Evolutionary conservation across 2,113 vertebrate genomes (phyloP).

Genomic region (Herpailurus yagouaroundi): DNA sequence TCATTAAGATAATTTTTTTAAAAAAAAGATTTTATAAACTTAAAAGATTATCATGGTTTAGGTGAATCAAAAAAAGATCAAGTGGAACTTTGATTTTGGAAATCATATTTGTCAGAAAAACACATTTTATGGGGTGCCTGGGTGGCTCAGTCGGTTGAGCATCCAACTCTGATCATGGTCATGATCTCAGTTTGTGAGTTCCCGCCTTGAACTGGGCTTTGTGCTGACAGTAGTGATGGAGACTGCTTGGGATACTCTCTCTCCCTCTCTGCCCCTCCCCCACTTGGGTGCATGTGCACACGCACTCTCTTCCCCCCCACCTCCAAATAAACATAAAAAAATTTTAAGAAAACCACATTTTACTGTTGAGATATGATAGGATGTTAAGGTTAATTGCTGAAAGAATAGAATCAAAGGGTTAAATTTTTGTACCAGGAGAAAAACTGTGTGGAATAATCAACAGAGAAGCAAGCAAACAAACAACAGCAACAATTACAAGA

Average conservation of each 20-base stretch:
- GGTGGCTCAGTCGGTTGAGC: too few relatives aligned
- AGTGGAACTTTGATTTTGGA: background rate
- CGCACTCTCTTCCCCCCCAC: accelerated
- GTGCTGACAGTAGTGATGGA: too few relatives aligned
- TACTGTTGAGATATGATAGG: background rate
- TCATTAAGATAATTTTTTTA: background rate
- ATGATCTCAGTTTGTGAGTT: too few relatives aligned
- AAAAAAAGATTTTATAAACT: background rate
- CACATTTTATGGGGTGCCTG: too few relatives aligned
- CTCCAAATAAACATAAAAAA: too few relatives aligned
- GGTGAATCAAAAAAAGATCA: background rate
- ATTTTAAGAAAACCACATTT: background rate
- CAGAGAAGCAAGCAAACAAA: background rate
- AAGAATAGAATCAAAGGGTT: background rate
- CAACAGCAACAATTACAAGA: background rate
- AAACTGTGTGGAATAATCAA: background rate
- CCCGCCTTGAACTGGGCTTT: too few relatives aligned
- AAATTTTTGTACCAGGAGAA: background rate
- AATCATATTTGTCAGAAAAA: background rate
- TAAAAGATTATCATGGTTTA: background rate
- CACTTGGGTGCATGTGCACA: too few relatives aligned
- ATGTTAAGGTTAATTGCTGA: background rate
- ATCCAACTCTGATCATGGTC: too few relatives aligned
- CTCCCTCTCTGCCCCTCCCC: too few relatives aligned
- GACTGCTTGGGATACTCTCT: too few relatives aligned